phyloP scores from a whole-genome alignment of 2,888 invertebrate genomes.

The Hirtodrosophila histrioides region DNA sequence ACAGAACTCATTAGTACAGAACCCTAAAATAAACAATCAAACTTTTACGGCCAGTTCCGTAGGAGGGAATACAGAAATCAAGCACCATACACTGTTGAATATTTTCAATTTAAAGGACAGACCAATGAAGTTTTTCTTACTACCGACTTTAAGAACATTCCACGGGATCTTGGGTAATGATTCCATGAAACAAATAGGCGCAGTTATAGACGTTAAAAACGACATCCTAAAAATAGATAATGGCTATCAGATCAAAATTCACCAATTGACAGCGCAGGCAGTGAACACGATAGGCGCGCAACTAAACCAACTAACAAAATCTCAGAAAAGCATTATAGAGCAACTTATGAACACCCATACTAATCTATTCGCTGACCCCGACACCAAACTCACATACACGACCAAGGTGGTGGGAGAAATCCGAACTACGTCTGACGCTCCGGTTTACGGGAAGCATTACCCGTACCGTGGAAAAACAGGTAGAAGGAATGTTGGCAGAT shows the following conservation, averaged over 20 bases:
- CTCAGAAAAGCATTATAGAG: too few relatives aligned
- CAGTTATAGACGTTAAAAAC: neutral
- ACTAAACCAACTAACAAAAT: too few relatives aligned
- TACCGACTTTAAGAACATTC: neutral
- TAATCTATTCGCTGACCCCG: too few relatives aligned
- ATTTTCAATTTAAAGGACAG: neutral
- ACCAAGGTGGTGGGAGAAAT: neutral
- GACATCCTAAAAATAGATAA: neutral
- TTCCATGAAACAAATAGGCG: neutral
- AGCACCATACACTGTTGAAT: neutral
- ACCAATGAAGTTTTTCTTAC: neutral
- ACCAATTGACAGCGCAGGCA: neutral
- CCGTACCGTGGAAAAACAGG: conserved; percentile 3
- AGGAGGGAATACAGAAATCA: neutral
- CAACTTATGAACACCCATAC: too few relatives aligned
- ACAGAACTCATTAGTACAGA: neutral
- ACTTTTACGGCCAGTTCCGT: neutral
- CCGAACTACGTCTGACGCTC: neutral
- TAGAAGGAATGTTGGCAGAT: neutral
- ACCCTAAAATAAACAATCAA: neutral
- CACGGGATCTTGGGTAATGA: neutral
- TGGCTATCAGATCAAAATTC: neutral
- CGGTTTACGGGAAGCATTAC: conserved; percentile 3
- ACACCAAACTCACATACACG: too few relatives aligned
- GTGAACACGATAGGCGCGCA: too few relatives aligned